Percentiles rank a stretch among this genome's conserved stretches.
phyloP scores from a whole-genome alignment of 64 coral and sea anemone genomes.

The Trachythela sp. region DNA sequence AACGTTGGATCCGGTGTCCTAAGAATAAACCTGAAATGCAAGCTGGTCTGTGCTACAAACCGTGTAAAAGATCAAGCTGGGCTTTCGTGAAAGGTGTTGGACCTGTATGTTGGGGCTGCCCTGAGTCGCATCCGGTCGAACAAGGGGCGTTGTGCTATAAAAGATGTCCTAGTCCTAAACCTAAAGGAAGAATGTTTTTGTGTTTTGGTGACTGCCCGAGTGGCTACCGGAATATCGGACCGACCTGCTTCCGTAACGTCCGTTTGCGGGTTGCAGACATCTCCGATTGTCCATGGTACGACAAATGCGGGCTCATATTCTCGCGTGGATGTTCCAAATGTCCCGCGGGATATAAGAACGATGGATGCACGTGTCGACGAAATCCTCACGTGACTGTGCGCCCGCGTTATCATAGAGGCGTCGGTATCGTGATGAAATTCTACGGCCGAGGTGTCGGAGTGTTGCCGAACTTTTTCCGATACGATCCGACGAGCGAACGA shows the following conservation, averaged over 20 bases:
- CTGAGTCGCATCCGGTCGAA: not conserved
- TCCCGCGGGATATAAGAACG: not conserved
- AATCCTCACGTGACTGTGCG: not conserved
- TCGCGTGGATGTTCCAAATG: not conserved
- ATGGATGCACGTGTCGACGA: not conserved
- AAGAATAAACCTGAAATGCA: not conserved
- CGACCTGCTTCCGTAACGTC: not conserved
- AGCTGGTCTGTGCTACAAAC: not conserved
- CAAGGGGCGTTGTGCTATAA: not conserved
- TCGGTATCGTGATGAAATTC: not conserved
- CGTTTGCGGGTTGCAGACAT: not conserved
- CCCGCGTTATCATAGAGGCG: not conserved
- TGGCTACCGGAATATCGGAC: not conserved
- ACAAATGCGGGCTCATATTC: not conserved
- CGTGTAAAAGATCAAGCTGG: not conserved
- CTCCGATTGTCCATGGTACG: not conserved
- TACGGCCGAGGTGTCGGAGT: not conserved
- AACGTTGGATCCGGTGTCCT: not conserved
- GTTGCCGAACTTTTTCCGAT: not conserved
- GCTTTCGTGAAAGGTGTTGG: not conserved
- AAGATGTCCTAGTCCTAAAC: not conserved
- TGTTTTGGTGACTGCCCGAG: not conserved
- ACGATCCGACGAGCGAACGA: not conserved
- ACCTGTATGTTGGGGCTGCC: not conserved
- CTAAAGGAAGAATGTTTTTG: not conserved